Percentiles rank a stretch among this genome's conserved stretches.
These are phyloP conservation scores for Onychostruthus taczanowskii DNA, from an alignment of 2,113 vertebrate species.

Conservation along the genomic window DNA sequence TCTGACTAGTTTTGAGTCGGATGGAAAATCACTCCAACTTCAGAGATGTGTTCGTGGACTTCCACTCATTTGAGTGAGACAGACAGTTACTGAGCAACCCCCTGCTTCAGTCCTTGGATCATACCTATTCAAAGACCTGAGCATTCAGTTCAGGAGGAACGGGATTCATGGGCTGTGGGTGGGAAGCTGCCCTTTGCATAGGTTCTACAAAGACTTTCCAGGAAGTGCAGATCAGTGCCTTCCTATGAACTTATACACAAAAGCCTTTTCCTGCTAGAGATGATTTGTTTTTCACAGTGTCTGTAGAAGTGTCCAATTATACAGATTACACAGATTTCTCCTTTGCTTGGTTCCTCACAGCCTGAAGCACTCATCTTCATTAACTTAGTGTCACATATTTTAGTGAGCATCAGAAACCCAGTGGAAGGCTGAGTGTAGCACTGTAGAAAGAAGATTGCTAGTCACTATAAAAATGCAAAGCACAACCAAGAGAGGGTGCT, in stretches of 20 bases:
- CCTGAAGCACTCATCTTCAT: neutral
- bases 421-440: neutral
- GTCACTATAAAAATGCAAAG: conserved; percentile 23
- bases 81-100: neutral
- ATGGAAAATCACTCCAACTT: neutral
- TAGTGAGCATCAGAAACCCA: neutral
- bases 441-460: neutral
- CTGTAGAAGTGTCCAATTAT: neutral
- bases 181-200: neutral
- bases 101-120: neutral
- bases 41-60: neutral
- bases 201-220: neutral
- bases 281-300: neutral
- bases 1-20: neutral
- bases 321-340: neutral
- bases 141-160: neutral
- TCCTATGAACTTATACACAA: neutral
- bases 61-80: neutral
- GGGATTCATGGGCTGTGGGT: neutral
- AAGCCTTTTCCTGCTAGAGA: neutral
- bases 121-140: neutral
- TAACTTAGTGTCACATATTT: neutral
- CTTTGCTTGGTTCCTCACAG: neutral
- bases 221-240: neutral
- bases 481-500: conserved; percentile 15